Percentiles rank a stretch among this genome's conserved stretches.
Evolutionary conservation across 2,797 vertebrate genomes (phyloP).

Genomic region (Sebastes diaconus): DNA sequence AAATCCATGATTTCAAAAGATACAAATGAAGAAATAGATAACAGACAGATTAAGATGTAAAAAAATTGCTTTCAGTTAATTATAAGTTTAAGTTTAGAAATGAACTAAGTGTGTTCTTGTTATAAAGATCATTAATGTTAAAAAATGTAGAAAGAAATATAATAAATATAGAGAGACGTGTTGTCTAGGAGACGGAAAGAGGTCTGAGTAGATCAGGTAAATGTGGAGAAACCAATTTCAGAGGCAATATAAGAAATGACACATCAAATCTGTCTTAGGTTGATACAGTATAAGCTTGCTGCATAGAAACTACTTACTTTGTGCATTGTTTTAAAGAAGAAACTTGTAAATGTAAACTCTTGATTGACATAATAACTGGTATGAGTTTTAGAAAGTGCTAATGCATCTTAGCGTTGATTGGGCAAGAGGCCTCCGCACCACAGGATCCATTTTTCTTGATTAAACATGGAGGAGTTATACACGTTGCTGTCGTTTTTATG

Average conservation of each 20-base stretch:
- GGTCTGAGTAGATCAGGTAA: neutral
- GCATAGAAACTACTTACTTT: neutral
- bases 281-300: no score
- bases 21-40: neutral
- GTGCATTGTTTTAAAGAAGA: neutral
- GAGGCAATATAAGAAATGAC: no score
- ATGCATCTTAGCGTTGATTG: neutral
- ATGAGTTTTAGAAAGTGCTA: neutral
- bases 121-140: neutral
- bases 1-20: neutral
- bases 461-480: neutral
- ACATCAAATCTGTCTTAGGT: no score
- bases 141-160: neutral
- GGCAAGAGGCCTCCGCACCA: neutral
- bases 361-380: neutral
- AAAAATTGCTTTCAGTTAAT: neutral
- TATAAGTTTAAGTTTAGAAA: neutral
- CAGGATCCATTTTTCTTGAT: neutral
- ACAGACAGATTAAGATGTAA: neutral
- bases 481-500: neutral
- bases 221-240: neutral
- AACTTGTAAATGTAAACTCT: neutral
- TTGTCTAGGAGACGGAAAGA: neutral
- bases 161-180: neutral
- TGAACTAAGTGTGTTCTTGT: neutral